phyloP scores from a whole-genome alignment of 2,113 vertebrate genomes.

The Propithecus coquereli region DNA sequence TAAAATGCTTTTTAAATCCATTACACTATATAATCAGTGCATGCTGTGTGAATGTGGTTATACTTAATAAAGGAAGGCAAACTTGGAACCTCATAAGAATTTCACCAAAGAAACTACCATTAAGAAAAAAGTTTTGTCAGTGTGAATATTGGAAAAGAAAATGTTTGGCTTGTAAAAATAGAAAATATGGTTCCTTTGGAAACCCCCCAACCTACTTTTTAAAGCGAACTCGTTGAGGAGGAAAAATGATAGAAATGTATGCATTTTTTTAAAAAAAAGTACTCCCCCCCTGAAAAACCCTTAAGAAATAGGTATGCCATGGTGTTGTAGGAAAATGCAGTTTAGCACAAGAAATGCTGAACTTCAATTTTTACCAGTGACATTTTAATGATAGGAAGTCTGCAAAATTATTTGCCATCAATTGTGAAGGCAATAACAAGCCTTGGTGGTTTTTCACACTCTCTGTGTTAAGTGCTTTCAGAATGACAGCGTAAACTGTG shows the following conservation, averaged over 20 bases:
- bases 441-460: conserved; percentile 91
- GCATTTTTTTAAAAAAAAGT: neutral
- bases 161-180: conserved; percentile 51
- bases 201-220: neutral
- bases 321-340: conserved; percentile 81
- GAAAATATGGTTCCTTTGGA: conserved; percentile 45
- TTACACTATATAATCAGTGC: conserved; percentile 64
- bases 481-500: conserved; percentile 91
- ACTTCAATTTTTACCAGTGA: conserved; percentile 89
- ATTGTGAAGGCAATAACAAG: conserved; percentile 92
- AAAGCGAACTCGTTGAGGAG: conserved; percentile 61
- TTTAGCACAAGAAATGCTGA: conserved; percentile 87
- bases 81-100: conserved; percentile 60
- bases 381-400: conserved; percentile 91
- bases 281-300: conserved; percentile 53
- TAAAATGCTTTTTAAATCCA: conserved; percentile 72
- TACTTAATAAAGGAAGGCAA: conserved; percentile 70
- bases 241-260: conserved; percentile 67
- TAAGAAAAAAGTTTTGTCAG: conserved; percentile 27
- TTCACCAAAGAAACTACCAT: conserved; percentile 40
- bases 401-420: conserved; percentile 91
- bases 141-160: conserved; percentile 12
- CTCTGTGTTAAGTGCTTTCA: conserved; percentile 92
- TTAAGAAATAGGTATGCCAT: conserved; percentile 82
- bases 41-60: conserved; percentile 72